Evolutionary conservation across 2,797 vertebrate genomes (phyloP).

Genomic region (Scolopax bukidnonensis): DNA sequence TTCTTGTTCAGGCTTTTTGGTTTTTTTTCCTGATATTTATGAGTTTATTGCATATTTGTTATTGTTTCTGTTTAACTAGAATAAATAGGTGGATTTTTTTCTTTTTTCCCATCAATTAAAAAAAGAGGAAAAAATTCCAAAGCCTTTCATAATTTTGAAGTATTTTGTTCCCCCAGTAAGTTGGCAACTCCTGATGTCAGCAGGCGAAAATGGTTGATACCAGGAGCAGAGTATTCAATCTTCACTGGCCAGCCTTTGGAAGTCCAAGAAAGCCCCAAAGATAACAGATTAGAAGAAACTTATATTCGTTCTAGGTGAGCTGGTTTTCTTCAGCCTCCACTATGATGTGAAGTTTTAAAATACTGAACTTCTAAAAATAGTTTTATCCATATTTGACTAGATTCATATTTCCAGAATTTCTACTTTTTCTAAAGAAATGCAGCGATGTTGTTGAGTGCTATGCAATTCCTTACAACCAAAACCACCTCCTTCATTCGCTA

Average conservation of each 20-base stretch:
- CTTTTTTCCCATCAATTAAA: no score
- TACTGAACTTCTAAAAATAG: background rate
- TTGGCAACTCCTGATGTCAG: conserved; percentile 74
- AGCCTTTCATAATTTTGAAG: conserved; percentile 75
- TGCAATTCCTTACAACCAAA: background rate
- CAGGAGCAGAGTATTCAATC: conserved; percentile 77
- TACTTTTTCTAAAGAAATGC: background rate
- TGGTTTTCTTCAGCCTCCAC: background rate
- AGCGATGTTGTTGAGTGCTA: background rate
- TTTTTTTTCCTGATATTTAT: background rate
- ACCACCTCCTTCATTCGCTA: background rate
- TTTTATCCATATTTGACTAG: background rate
- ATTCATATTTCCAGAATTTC: background rate
- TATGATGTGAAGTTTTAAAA: background rate
- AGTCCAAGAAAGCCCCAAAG: conserved; percentile 20
- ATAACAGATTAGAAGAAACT: conserved; percentile 55
- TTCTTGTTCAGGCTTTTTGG: background rate
- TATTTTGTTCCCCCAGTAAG: conserved; percentile 76
- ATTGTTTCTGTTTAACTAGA: background rate
- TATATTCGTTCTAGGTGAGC: conserved; percentile 67
- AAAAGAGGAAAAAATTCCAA: background rate
- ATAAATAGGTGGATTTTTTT: background rate
- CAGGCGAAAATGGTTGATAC: conserved; percentile 77
- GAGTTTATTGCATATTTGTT: background rate
- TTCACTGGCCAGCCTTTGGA: conserved; percentile 81